A percentile compares a stretch with the other conserved stretches of the same genome.
phyloP scores from a whole-genome alignment of 2,888 invertebrate genomes.

The Rhogogaster chlorosoma region DNA sequence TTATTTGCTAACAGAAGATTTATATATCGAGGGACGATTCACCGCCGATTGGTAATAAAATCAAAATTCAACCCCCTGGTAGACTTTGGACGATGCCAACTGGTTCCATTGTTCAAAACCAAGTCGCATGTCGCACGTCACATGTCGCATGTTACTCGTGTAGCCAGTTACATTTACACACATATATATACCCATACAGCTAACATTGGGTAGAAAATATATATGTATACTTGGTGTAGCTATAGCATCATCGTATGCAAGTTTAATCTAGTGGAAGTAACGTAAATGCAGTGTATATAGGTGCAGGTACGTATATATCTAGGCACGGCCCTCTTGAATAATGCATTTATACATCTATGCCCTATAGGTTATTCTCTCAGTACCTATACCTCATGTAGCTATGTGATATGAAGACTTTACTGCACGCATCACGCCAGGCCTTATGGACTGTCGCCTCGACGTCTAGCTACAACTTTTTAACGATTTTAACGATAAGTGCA shows the following conservation, averaged over 20 bases:
- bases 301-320: constrained; percentile 15
- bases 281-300: constrained; percentile 68
- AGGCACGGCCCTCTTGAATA: constrained; percentile 63
- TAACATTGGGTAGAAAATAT: background rate
- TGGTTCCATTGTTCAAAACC: constrained; percentile 69
- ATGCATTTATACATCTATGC: constrained; percentile 68
- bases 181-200: background rate
- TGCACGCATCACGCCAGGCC: constrained; percentile 26
- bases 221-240: constrained; percentile 30
- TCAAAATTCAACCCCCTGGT: constrained; percentile 36
- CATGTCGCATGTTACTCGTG: constrained; percentile 62
- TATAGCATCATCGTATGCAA: constrained; percentile 66
- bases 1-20: background rate
- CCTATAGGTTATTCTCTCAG: constrained; percentile 37
- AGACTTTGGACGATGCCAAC: constrained; percentile 33
- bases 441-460: background rate
- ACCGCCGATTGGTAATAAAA: constrained; percentile 40
- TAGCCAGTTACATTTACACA: constrained; percentile 9
- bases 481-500: background rate
- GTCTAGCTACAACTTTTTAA: background rate
- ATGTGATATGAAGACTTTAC: constrained; percentile 29
- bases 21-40: background rate
- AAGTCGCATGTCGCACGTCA: constrained; percentile 72
- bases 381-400: background rate
- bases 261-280: constrained; percentile 77